Evolutionary conservation across 2,888 invertebrate genomes (phyloP), one percentile per base, ranked within the genome.

Genomic region (Mythimna loreyi): DNA sequence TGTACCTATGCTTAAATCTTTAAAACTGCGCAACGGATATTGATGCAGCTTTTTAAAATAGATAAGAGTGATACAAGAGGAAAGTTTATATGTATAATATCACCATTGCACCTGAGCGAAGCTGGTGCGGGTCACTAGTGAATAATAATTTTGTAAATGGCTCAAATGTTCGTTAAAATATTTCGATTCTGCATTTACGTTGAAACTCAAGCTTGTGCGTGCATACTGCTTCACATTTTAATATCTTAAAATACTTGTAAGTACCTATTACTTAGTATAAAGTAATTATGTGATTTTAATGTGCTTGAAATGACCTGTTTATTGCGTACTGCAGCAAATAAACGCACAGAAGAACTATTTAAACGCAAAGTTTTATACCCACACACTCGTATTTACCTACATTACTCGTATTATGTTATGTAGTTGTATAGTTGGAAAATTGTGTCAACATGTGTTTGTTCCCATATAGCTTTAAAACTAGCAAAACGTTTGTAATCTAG

Each of bases 391-490:
- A 49, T 60, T 49, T 30, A 52, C 6, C 36, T 13, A 49, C 19
- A 43, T n/a, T n/a, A n/a, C n/a, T n/a, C n/a, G n/a, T n/a, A n/a
- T n/a, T 25, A 13, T 23, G 11, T 9, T 52, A 43, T 57, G 23
- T 53, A n/a, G 40, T 67, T 23, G 13, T 43, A 21, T 33, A 33
- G 47, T 58, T 43, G 40, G 50, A 58, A 30, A 68, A 75, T 75
- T 55, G 23, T 28, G 33, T 53, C 33, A 47, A 49, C 72, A 72
- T 55, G 53, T 72, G 69, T 55, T 55, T 55, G 40, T 75, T 72
- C 69, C 43, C 72, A 58, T 45, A 13, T 2, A 53, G 30, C 19
- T 58, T 47, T 33, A 55, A 36, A 75, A 58, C 28, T 23, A 67
- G 40, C 21, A 25, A 33, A 49, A 16, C n/a, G 11, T 50, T 53